Base-by-base conservation (phyloP, 2,113 vertebrate species). In the Eretmochelys imbricata region DNA sequence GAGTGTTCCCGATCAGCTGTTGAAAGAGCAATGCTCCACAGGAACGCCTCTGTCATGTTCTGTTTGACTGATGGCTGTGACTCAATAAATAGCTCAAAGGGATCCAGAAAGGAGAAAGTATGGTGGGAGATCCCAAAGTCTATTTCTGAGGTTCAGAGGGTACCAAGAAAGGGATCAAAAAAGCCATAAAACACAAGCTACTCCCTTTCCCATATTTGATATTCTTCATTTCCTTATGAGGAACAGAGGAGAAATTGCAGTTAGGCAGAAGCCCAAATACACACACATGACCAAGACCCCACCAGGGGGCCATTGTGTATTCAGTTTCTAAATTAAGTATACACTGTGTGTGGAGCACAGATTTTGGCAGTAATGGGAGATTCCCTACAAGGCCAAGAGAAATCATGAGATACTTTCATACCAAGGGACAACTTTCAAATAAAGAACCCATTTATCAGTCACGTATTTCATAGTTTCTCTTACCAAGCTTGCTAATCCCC, bases 281-380 rank as follows among this genome's bases (percentile, higher is more conserved):
- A 87, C 0, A 0, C 42, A 54, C 7, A 42, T 0, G 1, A 91
- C 65, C 59, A 69, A 76, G 65, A 72, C 16, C n/a, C 72, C 54
- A 3, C 17, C 65, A 79, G n/a, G 78, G 14, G 65, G 72, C 1
- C 0, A 90, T 29, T 9, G 79, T 59, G 29, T 3, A 0, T 31
- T 85, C 72, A 38, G 89, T 59, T 93, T 80, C 69, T 69, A 90
- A 93, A 85, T 42, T 79, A 93, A 51, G 51, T 5, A 49, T 13
- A 59, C 5, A 20, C 1, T 0, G 35, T 0, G 79, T 0, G 51
- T 0, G 81, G 9, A 79, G 0, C 2, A 31, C 27, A 31, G 48
- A 8, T 82, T 94, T 59, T 80, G 89, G 59, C 2, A 29, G 29
- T 9, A n/a, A 85, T 0, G 1, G 50, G 22, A 94, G 76, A 83